Evolutionary conservation across 2,113 vertebrate genomes (phyloP).

Genomic region (Setophaga kirtlandii): DNA sequence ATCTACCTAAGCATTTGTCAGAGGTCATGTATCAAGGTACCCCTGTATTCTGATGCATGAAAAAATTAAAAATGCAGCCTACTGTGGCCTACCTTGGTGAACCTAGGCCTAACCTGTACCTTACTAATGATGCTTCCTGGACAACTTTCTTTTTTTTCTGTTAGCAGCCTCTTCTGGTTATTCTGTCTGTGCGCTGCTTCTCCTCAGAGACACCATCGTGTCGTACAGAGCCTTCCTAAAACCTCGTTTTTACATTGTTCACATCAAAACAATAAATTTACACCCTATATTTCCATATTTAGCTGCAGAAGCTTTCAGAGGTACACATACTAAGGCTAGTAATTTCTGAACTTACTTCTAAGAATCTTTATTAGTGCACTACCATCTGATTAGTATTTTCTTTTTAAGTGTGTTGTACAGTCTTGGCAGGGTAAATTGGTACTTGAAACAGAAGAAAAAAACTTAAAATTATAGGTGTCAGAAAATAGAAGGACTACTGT

Average conservation of each 20-base stretch:
- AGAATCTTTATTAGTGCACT: background rate
- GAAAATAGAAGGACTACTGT: background rate
- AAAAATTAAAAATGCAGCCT: background rate
- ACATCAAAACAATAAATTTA: background rate
- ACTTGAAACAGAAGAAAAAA: background rate
- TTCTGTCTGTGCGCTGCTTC: background rate
- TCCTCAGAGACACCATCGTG: background rate
- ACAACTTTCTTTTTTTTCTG: background rate
- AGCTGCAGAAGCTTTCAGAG: background rate
- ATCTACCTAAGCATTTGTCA: background rate
- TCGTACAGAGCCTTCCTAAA: background rate
- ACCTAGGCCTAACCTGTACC: fast-evolving
- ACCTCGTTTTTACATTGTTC: background rate
- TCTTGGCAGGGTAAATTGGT: background rate
- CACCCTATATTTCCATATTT: background rate
- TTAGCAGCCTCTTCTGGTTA: background rate
- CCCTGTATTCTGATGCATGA: background rate
- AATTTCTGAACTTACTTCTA: background rate
- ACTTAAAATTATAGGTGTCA: background rate
- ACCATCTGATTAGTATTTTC: background rate
- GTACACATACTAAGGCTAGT: background rate
- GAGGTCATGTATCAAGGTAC: background rate
- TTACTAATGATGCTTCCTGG: background rate
- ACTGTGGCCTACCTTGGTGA: background rate
- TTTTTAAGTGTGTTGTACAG: background rate